These are phyloP conservation scores for Salarias fasciatus DNA, from an alignment of 2,797 vertebrate species.

Conservation along the genomic window DNA sequence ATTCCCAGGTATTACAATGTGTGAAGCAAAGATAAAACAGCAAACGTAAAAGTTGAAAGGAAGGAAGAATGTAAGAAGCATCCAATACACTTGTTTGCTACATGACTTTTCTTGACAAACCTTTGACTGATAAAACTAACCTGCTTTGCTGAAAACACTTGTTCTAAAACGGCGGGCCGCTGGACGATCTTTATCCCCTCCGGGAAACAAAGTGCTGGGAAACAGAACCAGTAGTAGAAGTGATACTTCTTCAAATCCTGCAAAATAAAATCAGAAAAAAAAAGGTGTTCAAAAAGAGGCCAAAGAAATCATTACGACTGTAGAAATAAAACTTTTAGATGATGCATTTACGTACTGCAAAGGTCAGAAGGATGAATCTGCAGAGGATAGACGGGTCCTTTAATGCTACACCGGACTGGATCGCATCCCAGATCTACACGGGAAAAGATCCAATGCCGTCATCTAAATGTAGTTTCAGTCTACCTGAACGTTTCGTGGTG, in stretches of 20 bases:
- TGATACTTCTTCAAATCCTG: constrained; percentile 98
- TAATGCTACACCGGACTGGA: constrained; percentile 89
- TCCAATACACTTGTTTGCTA: too few relatives aligned
- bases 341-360: constrained; percentile 95
- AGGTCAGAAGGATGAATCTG: constrained; percentile 94
- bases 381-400: constrained; percentile 90
- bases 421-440: constrained; percentile 91
- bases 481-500: background rate
- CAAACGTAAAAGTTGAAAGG: too few relatives aligned
- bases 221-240: constrained; percentile 99
- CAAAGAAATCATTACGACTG: too few relatives aligned
- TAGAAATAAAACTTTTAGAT: too few relatives aligned
- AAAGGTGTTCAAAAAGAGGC: too few relatives aligned
- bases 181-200: constrained; percentile 86
- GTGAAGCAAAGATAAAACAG: too few relatives aligned
- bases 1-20: too few relatives aligned
- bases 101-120: too few relatives aligned
- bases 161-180: constrained; percentile 83
- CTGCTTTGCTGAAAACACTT: constrained; percentile 89
- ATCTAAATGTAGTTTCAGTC: too few relatives aligned
- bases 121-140: constrained; percentile 71
- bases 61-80: too few relatives aligned
- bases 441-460: constrained; percentile 4
- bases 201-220: constrained; percentile 92
- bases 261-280: constrained; percentile 9